These are phyloP conservation scores for Eudorcas thomsonii DNA, from an alignment of 2,113 vertebrate species.

Conservation along the genomic window DNA sequence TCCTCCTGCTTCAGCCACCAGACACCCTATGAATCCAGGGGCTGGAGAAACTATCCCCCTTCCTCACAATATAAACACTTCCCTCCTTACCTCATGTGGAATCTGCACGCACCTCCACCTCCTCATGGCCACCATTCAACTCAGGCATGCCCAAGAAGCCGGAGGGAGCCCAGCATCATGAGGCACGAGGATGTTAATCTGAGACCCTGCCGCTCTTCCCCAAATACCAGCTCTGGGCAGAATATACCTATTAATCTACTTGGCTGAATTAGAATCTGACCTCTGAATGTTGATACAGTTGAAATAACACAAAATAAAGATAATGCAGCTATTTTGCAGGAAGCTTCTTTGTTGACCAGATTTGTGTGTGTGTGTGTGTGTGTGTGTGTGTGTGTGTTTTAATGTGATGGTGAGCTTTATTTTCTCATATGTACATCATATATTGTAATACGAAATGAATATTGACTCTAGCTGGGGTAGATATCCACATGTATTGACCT, in stretches of 20 bases:
- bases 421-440: slow-evolving; percentile 50
- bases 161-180: background rate
- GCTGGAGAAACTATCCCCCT: background rate
- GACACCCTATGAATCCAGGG: background rate
- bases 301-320: background rate
- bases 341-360: background rate
- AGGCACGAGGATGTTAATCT: background rate
- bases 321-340: background rate
- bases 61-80: accelerated
- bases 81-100: background rate
- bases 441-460: slow-evolving; percentile 63
- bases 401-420: background rate
- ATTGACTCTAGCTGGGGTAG: slow-evolving; percentile 66
- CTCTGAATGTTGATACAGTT: background rate
- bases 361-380: background rate
- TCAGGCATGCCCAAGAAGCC: background rate
- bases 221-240: background rate
- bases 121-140: background rate
- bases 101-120: background rate
- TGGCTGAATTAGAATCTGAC: background rate
- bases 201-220: background rate
- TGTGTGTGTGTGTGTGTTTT: background rate
- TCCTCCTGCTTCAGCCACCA: background rate
- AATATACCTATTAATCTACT: background rate
- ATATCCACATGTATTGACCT: slow-evolving; percentile 74